These are phyloP conservation scores for Andricus quercusramuli DNA, from an alignment of 2,888 invertebrate genomes.

Conservation along the genomic window DNA sequence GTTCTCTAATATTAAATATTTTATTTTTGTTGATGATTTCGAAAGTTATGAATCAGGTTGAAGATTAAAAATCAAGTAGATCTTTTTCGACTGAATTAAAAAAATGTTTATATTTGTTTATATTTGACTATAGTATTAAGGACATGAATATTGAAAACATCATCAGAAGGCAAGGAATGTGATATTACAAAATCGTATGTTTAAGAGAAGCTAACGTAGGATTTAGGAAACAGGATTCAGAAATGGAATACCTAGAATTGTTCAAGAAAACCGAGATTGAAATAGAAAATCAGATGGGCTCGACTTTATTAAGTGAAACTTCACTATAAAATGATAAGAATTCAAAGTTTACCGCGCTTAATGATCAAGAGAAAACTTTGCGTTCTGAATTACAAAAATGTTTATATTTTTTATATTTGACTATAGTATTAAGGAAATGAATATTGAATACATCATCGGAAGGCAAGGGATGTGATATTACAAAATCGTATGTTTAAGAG, in stretches of 20 bases:
- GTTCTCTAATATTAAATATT: not conserved
- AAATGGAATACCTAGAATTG: not conserved
- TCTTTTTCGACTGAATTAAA: not conserved
- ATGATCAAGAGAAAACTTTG: not conserved
- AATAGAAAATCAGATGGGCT: not conserved
- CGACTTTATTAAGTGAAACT: not conserved
- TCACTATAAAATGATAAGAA: not conserved
- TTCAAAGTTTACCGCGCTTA: not conserved
- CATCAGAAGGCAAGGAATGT: not conserved
- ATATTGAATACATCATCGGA: not conserved
- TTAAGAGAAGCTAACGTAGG: not conserved
- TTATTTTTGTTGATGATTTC: not conserved
- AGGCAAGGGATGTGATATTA: not conserved
- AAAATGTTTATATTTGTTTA: not conserved
- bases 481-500: not conserved
- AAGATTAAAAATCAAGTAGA: not conserved
- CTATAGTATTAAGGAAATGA: not conserved
- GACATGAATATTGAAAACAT: not conserved
- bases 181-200: not conserved
- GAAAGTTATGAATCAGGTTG: not conserved
- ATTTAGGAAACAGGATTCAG: not conserved
- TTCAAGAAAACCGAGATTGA: not conserved
- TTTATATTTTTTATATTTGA: not conserved
- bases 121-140: not conserved
- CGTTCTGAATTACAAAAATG: not conserved